Percentiles rank a stretch among this genome's conserved stretches.
These are phyloP conservation scores for Himalopsyche kuldschensis DNA, from an alignment of 2,888 invertebrate genomes.

Conservation along the genomic window DNA sequence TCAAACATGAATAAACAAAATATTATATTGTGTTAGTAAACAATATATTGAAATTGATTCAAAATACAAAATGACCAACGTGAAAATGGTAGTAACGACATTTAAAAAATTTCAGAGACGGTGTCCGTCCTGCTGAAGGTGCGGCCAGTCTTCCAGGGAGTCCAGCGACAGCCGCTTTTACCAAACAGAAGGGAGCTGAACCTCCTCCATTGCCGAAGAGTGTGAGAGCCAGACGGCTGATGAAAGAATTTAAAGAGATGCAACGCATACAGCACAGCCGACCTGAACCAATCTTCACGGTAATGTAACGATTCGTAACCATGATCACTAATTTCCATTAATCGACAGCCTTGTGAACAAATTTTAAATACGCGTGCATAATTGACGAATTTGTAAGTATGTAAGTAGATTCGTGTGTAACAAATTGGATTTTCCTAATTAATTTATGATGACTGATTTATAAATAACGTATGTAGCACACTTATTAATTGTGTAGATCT, in stretches of 20 bases:
- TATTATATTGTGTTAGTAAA: no score
- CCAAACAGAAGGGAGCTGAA: conserved; percentile 53
- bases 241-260: conserved; percentile 84
- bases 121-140: conserved; percentile 56
- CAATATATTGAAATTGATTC: not conserved
- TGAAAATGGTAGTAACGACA: not conserved
- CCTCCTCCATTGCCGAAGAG: conserved; percentile 55
- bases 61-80: not conserved
- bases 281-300: conserved; percentile 76
- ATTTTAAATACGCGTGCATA: no score
- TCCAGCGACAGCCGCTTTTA: conserved; percentile 52
- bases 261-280: conserved; percentile 71
- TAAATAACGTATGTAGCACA: no score
- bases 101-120: conserved; percentile 48
- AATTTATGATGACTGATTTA: no score
- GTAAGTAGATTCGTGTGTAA: no score
- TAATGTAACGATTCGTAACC: conserved; percentile 43
- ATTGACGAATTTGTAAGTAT: no score
- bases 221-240: conserved; percentile 74
- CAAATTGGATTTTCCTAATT: no score
- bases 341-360: no score
- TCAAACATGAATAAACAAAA: no score
- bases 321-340: not conserved
- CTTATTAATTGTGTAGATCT: no score
- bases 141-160: conserved; percentile 56